A percentile compares a stretch with the other conserved stretches of the same genome.
Conservation (phyloP, 2,888 invertebrate genomes). For the Tetramorium bicarinatum region DNA sequence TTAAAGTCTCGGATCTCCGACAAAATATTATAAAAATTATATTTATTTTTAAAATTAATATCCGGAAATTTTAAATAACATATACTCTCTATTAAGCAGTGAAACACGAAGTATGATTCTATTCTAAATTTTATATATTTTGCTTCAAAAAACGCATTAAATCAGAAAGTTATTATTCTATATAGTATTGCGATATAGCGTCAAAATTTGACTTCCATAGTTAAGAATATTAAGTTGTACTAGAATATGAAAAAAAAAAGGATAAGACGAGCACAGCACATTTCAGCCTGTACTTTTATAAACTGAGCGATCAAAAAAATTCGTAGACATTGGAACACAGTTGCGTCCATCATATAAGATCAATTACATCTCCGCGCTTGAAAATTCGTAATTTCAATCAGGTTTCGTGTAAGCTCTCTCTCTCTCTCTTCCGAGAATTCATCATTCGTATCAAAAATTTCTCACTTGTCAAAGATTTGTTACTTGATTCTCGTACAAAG, state of each 20-base stretch:
- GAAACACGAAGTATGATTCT: background rate
- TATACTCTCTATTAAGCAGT: background rate
- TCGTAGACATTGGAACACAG: conserved; percentile 70
- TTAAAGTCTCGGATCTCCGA: background rate
- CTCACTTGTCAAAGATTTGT: conserved; percentile 9
- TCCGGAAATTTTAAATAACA: background rate
- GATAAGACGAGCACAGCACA: conserved; percentile 80
- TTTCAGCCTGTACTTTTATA: conserved; percentile 82
- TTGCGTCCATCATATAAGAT: conserved; percentile 71
- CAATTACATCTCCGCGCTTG: conserved; percentile 69
- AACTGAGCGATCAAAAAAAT: conserved; percentile 73
- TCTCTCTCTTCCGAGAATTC: conserved; percentile 32
- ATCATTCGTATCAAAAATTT: background rate
- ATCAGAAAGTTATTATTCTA: conserved; percentile 55
- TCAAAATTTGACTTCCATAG: conserved; percentile 78
- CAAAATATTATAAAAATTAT: background rate
- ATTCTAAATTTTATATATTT: conserved; percentile 8
- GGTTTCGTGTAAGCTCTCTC: conserved; percentile 76
- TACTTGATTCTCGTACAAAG: conserved; percentile 36
- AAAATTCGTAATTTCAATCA: conserved; percentile 78
- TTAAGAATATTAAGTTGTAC: conserved; percentile 74
- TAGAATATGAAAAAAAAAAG: conserved; percentile 64
- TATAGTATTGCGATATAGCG: conserved; percentile 73
- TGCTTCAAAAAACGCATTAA: background rate
- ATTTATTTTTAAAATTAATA: conserved; percentile 17